Base-by-base conservation (phyloP, 2,113 vertebrate genomes). In the Halichoeres trimaculatus region DNA sequence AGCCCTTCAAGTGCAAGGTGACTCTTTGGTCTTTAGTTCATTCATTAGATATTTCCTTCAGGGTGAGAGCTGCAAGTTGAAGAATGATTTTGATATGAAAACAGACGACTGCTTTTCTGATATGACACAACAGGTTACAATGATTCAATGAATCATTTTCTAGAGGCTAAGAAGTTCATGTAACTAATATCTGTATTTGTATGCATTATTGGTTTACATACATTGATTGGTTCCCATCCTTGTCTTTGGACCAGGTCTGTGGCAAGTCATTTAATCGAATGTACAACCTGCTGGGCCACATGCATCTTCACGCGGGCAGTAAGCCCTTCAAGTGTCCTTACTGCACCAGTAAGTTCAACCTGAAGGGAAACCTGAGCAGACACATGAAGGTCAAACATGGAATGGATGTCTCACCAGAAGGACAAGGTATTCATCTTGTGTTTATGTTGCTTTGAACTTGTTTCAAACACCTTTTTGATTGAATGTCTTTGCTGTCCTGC, bases 361-460 rank as follows among this genome's bases (percentile, higher is more conserved):
- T 99, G 91, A 99, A 99, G 94, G 98, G 98, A 60, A 99, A 99
- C 94, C 95, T 99, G 74, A 99, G 97, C 85, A 93, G 98, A 67
- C 98, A 99, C 94, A 99, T 98, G 97, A 99, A 99, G 92, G 96
- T 99, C 89, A 99, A 99, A 89, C 98, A 99, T 0, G 98, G 98
- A 6, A 95, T 98, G 95, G 98, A 99, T 87, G 73, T 94, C 89
- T 92, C 95, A n/a, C 92, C 95, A 85, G 98, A 99, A 36, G 96
- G 95, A 85, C 97, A 96, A 91, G 97, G 97, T 98, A 78, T 89
- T 75, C 2, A 4, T 51, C 64, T 13, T 13, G 2, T 36, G 24
- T 57, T 36, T 62, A 19, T 5, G 8, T 17, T 24, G 17, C 12
- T 53, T 4, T 16, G 3, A 43, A n/a, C 54, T 19, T n/a, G n/a